Percentiles rank a stretch among this genome's conserved stretches.
Conservation (phyloP, 2,888 invertebrate genomes). For the Dicyrtomina minuta region DNA sequence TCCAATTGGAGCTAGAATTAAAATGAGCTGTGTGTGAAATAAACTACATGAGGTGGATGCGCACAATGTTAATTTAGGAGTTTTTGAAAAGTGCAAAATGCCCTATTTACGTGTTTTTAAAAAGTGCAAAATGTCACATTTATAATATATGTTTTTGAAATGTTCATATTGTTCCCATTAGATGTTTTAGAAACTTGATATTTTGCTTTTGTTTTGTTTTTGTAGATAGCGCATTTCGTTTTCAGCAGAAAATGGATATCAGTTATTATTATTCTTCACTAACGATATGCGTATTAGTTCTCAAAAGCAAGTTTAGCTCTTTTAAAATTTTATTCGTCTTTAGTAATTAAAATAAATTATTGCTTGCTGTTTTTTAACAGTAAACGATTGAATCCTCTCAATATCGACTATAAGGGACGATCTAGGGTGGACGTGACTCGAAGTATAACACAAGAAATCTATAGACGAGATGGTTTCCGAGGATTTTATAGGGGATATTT, state of each 20-base stretch:
- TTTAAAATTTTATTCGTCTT: no score
- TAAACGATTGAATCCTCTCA: slow-evolving; percentile 70
- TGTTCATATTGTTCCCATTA: no score
- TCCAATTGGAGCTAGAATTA: no score
- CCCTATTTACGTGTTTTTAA: no score
- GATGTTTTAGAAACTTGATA: not conserved
- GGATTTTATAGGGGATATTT: slow-evolving; percentile 94
- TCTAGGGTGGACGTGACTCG: slow-evolving; percentile 69
- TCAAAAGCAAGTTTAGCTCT: no score
- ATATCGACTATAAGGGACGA: slow-evolving; percentile 60
- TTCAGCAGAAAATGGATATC: no score
- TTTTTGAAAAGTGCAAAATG: no score
- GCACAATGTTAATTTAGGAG: no score
- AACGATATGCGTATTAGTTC: no score
- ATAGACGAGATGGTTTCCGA: slow-evolving; percentile 74
- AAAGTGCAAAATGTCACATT: no score
- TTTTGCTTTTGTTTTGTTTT: not conserved
- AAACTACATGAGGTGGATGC: not conserved
- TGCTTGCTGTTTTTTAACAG: slow-evolving; percentile 15
- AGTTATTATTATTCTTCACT: not conserved
- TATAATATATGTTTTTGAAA: no score
- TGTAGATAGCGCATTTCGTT: no score
- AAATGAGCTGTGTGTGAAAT: not conserved
- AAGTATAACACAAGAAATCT: slow-evolving; percentile 75
- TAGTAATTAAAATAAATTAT: not conserved